Percentiles rank a stretch among this genome's conserved stretches.
Evolutionary conservation across 1,140 invertebrate genomes (phyloP).

Genomic region (Drosophila ambigua): DNA sequence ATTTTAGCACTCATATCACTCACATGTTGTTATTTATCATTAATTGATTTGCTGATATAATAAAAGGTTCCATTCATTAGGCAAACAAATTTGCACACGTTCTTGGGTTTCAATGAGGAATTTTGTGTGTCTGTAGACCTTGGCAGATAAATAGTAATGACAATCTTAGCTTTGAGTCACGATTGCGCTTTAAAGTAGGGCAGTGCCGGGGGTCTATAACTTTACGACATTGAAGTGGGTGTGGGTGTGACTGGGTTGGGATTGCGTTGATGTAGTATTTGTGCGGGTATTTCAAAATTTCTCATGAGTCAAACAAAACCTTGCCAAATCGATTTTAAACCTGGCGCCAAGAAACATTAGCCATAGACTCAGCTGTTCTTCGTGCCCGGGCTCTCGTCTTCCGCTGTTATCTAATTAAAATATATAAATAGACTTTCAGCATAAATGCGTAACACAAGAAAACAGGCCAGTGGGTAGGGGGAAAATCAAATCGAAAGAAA

Average conservation of each 20-base stretch:
- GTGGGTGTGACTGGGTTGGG: neutral
- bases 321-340: slow-evolving; percentile 10
- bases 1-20: too few species aligned
- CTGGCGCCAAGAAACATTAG: slow-evolving; percentile 9
- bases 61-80: neutral
- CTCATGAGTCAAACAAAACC: slow-evolving; percentile 30
- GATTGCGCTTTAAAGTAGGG: slow-evolving; percentile 12
- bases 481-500: slow-evolving; percentile 51
- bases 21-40: too few species aligned
- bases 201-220: neutral
- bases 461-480: slow-evolving; percentile 4
- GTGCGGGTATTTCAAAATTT: neutral
- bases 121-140: neutral
- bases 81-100: slow-evolving; percentile 16
- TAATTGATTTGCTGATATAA: too few species aligned
- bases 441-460: slow-evolving; percentile 49
- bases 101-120: neutral
- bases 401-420: slow-evolving; percentile 70
- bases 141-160: too few species aligned
- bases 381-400: slow-evolving; percentile 9
- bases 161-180: slow-evolving; percentile 20
- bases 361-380: slow-evolving; percentile 28
- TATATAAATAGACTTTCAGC: slow-evolving; percentile 39
- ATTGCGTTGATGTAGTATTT: neutral
- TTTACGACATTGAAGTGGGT: slow-evolving; percentile 8